A percentile compares a stretch with the other conserved stretches of the same genome.
Conservation (phyloP, 2,888 invertebrate genomes). For the Eupithecia pulchellata region DNA sequence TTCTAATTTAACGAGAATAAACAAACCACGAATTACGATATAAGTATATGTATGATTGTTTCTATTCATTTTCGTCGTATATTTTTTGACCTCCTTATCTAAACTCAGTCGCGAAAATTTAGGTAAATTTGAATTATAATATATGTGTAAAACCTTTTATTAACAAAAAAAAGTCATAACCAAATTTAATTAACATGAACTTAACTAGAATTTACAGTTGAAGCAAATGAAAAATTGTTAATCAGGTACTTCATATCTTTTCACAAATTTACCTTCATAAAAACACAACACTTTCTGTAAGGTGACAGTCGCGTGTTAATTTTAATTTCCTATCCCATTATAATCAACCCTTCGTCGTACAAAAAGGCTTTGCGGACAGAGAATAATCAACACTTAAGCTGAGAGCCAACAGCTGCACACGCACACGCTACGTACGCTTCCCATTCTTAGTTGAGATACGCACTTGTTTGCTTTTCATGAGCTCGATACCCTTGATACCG, state of each 20-base stretch:
- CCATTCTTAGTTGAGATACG: not conserved
- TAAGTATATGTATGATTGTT: too few species aligned
- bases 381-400: constrained; percentile 14
- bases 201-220: too few species aligned
- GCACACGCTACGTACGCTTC: not conserved
- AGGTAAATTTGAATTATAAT: too few species aligned
- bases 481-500: not conserved
- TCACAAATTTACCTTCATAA: not conserved
- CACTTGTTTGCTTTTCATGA: not conserved
- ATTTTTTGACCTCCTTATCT: too few species aligned
- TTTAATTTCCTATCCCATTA: constrained; percentile 52
- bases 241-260: not conserved
- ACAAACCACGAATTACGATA: too few species aligned
- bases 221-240: too few species aligned
- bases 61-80: too few species aligned
- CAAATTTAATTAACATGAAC: too few species aligned
- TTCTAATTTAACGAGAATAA: too few species aligned
- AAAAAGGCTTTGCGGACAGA: constrained; percentile 32
- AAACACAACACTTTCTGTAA: constrained; percentile 5
- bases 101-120: too few species aligned
- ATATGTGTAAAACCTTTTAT: too few species aligned
- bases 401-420: constrained; percentile 6
- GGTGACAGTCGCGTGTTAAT: constrained; percentile 42
- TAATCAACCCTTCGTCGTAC: constrained; percentile 32
- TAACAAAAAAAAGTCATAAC: too few species aligned